phyloP scores from a whole-genome alignment of 2,888 invertebrate genomes.

The Lasioglossum lativentre region DNA sequence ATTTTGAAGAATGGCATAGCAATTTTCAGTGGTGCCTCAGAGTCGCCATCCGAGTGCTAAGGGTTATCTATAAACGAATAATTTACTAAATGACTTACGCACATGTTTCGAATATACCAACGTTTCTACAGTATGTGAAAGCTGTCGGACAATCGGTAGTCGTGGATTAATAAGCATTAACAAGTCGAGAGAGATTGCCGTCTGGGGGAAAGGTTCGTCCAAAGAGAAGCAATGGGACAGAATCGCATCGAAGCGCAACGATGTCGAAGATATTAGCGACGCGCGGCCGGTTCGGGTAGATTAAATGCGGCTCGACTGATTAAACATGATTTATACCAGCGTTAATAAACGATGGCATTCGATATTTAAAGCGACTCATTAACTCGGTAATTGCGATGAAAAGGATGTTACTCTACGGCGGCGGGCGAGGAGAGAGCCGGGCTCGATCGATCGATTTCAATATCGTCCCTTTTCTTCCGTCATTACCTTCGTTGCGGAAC shows the following conservation, averaged over 20 bases:
- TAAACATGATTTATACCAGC: constrained; percentile 59
- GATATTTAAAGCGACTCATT: constrained; percentile 66
- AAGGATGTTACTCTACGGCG: constrained; percentile 20
- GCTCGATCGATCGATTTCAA: constrained; percentile 53
- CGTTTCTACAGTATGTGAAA: background rate
- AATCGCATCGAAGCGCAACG: constrained; percentile 24
- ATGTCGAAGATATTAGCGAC: constrained; percentile 50
- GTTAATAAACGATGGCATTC: constrained; percentile 59
- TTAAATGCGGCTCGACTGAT: constrained; percentile 51
- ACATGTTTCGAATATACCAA: background rate
- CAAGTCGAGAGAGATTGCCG: background rate
- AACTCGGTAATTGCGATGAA: constrained; percentile 62
- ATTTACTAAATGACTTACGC: too few relatives aligned
- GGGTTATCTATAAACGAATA: too few relatives aligned
- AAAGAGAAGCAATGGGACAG: background rate
- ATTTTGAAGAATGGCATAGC: too few relatives aligned
- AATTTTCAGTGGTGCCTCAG: too few relatives aligned
- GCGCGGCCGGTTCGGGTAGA: constrained; percentile 43
- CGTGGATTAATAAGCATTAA: constrained; percentile 3
- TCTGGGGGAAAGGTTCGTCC: constrained; percentile 1
- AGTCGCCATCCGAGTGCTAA: too few relatives aligned
- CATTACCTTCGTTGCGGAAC: constrained; percentile 43
- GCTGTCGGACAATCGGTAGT: background rate
- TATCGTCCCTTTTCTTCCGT: constrained; percentile 41
- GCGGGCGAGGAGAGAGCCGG: constrained; percentile 24